Evolutionary conservation across 2,113 vertebrate genomes (phyloP).

Genomic region (Pygathrix nemaeus): DNA sequence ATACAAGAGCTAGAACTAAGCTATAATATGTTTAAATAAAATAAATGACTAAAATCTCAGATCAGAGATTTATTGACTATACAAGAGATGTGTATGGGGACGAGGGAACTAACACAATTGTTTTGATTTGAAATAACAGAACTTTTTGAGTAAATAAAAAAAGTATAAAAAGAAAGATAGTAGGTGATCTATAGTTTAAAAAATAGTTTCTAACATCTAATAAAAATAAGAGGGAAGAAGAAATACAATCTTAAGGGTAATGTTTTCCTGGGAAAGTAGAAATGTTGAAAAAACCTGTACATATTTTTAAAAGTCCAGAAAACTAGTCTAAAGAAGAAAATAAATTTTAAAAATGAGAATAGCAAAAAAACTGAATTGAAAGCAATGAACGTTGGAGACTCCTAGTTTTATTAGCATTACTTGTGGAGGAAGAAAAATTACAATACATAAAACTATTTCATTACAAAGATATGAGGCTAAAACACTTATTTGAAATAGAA

Average conservation of each 20-base stretch:
- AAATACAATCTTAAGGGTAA: background rate
- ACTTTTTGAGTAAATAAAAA: background rate
- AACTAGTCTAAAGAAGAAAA: background rate
- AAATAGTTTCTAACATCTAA: background rate
- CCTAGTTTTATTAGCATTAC: background rate
- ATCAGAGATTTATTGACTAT: background rate
- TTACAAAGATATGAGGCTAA: background rate
- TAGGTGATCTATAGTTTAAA: background rate
- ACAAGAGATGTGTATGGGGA: background rate
- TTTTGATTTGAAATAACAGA: background rate
- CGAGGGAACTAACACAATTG: background rate
- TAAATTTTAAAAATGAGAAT: background rate
- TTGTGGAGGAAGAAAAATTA: background rate
- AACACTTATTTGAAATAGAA: constrained; percentile 30
- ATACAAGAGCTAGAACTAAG: background rate
- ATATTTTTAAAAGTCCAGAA: background rate
- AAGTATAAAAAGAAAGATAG: background rate
- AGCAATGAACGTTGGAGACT: background rate
- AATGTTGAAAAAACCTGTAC: background rate
- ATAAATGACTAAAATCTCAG: background rate
- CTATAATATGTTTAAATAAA: background rate
- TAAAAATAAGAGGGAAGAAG: background rate
- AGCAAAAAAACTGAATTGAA: background rate
- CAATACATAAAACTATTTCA: background rate
- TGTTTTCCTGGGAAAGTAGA: background rate